A percentile compares a stretch with the other conserved stretches of the same genome.
phyloP scores from a whole-genome alignment of 2,113 vertebrate genomes.

The Motacilla tschutschensis region DNA sequence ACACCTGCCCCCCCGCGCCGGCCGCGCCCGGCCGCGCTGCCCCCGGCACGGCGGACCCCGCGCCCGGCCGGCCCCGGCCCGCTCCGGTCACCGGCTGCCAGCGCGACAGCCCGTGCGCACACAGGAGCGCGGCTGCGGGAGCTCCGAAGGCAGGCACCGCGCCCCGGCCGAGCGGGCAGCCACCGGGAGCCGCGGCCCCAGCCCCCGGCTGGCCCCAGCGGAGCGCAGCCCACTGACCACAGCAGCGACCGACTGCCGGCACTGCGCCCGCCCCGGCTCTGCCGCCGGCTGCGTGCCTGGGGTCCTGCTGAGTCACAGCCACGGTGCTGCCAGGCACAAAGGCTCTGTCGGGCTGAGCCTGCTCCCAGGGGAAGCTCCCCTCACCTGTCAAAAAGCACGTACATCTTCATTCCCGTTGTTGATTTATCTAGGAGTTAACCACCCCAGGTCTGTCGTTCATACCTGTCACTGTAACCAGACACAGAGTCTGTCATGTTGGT shows the following conservation, averaged over 20 bases:
- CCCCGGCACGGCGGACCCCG: background rate
- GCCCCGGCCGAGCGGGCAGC: background rate
- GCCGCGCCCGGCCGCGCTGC: background rate
- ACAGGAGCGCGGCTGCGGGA: fast-evolving
- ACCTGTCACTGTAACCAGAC: background rate
- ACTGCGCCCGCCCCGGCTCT: background rate
- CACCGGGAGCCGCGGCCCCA: background rate
- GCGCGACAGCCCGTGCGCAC: background rate
- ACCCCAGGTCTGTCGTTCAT: background rate
- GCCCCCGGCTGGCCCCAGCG: fast-evolving
- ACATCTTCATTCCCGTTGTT: background rate
- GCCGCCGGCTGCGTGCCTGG: background rate
- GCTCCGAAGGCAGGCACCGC: background rate
- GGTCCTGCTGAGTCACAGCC: slow-evolving; percentile 14
- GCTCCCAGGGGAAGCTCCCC: background rate
- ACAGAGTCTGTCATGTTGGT: background rate
- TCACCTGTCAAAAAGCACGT: background rate
- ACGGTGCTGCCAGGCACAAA: background rate
- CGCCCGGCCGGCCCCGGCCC: background rate
- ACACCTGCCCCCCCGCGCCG: slow-evolving; percentile 28
- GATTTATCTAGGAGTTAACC: background rate
- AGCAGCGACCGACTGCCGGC: background rate
- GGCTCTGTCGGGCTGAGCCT: background rate
- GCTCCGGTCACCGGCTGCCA: background rate
- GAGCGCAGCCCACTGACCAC: background rate